phyloP scores from a whole-genome alignment of 2,113 vertebrate species.

The Hippopotamus amphibius region DNA sequence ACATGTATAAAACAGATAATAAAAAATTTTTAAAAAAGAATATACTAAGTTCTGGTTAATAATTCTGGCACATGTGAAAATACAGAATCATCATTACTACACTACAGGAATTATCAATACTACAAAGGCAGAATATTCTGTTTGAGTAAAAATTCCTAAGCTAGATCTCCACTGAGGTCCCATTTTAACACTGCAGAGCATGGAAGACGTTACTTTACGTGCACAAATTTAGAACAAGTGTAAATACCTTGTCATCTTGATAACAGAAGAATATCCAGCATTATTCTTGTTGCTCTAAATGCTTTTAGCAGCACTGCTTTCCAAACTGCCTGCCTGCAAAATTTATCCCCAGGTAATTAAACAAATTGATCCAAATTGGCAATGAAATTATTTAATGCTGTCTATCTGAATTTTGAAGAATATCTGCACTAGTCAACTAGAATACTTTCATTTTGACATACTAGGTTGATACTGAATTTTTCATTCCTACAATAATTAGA shows the following conservation, averaged over 20 bases:
- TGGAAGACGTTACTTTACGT: background rate
- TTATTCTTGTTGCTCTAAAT: background rate
- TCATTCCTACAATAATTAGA: background rate
- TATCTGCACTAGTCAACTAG: background rate
- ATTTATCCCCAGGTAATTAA: background rate
- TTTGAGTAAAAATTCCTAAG: background rate
- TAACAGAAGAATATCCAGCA: background rate
- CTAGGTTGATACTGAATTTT: background rate
- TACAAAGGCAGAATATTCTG: background rate
- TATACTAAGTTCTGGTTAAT: background rate
- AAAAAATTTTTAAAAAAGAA: background rate
- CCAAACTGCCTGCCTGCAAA: background rate
- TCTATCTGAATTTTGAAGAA: slow-evolving; percentile 6
- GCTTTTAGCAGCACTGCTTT: background rate
- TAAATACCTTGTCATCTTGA: background rate
- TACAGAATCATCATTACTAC: background rate
- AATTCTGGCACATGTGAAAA: background rate
- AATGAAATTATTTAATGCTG: slow-evolving; percentile 17
- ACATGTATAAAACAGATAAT: too few species aligned
- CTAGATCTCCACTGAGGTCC: background rate
- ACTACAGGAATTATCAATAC: background rate
- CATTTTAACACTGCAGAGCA: background rate
- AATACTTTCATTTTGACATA: slow-evolving; percentile 7
- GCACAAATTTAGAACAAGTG: slow-evolving; percentile 29
- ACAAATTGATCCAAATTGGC: background rate